Evolutionary conservation across 2,113 vertebrate species (phyloP).

Genomic region (Anarhynchus alexandrinus): DNA sequence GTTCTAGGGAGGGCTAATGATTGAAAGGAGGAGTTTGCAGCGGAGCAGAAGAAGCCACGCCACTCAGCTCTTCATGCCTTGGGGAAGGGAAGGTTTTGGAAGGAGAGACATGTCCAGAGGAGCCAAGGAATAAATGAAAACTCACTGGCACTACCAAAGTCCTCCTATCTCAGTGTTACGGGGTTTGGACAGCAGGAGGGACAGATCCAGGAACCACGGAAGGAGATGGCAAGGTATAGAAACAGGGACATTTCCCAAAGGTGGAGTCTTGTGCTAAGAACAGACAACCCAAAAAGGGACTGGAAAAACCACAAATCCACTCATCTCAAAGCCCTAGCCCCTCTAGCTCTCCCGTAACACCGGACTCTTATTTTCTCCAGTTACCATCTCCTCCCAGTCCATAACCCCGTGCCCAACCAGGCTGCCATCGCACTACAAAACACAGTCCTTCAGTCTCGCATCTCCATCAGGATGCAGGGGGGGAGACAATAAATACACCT

Average conservation of each 20-base stretch:
- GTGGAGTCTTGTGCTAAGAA: not conserved
- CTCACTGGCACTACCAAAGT: not conserved
- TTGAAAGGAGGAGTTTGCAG: not conserved
- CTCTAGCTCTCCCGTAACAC: not conserved
- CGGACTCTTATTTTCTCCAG: not conserved
- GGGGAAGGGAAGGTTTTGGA: not conserved
- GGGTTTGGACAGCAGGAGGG: not conserved
- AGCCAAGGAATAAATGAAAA: not conserved
- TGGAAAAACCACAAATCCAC: not conserved
- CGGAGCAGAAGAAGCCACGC: not conserved
- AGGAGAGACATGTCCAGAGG: not conserved
- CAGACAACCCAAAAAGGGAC: not conserved
- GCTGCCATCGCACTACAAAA: not conserved
- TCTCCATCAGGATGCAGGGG: not conserved
- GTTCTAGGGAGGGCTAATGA: slow-evolving; percentile 10
- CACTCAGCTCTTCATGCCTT: not conserved
- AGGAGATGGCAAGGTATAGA: not conserved
- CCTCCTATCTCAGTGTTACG: accelerated
- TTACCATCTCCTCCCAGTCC: not conserved
- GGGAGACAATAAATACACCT: not conserved
- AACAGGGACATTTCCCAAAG: not conserved
- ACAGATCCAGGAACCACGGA: not conserved
- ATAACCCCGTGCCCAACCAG: not conserved
- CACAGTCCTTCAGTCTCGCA: not conserved
- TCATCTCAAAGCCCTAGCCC: not conserved